A percentile compares a stretch with the other conserved stretches of the same genome.
phyloP scores from a whole-genome alignment of 2,797 vertebrate species.

The Myiothlypis coronata region DNA sequence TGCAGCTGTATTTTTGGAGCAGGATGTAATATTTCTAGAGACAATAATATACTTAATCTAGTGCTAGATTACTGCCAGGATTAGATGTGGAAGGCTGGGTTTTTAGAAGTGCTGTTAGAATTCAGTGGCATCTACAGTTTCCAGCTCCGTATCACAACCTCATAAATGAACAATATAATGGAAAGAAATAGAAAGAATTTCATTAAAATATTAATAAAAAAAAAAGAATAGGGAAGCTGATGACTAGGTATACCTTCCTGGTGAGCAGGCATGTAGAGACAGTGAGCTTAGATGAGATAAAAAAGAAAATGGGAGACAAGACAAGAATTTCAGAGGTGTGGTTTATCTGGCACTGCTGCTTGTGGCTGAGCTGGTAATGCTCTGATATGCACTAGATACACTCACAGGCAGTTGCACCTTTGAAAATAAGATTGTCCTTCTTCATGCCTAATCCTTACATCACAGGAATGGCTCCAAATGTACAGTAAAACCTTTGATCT shows the following conservation, averaged over 20 bases:
- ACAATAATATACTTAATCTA: background rate
- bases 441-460: conserved; percentile 5
- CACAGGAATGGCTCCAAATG: background rate
- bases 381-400: background rate
- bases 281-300: conserved; percentile 22
- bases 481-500: conserved; percentile 6
- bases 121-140: background rate
- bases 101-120: background rate
- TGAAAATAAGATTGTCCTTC: background rate
- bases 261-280: background rate
- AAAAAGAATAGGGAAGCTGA: background rate
- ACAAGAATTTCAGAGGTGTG: conserved; percentile 48
- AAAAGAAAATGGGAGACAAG: conserved; percentile 18
- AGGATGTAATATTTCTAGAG: background rate
- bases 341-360: background rate
- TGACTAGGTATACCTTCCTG: background rate
- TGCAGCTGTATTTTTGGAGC: background rate
- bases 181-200: background rate
- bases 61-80: background rate
- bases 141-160: background rate
- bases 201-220: background rate
- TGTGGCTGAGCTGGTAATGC: background rate
- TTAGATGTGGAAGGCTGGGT: background rate
- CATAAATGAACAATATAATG: background rate
- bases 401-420: background rate